phyloP scores from a whole-genome alignment of 30 jellyfish, hydroid and myxozoan genomes.

The Cassiopea andromeda region DNA sequence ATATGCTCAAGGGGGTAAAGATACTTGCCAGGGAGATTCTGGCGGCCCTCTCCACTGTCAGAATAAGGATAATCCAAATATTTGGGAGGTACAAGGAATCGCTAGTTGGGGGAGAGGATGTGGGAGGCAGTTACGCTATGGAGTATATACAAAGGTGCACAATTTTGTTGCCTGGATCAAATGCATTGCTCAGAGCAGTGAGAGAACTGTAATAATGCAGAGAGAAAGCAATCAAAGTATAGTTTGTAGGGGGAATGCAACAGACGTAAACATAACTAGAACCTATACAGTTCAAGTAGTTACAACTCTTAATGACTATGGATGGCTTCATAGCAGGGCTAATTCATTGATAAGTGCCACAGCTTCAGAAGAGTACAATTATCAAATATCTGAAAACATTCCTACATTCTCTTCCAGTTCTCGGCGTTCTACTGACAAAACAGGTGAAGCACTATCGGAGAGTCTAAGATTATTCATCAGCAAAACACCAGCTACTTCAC shows the following conservation, averaged over 20 bases:
- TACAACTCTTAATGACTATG: background rate
- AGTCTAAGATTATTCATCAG: background rate
- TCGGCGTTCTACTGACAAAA: background rate
- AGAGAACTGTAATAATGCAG: background rate
- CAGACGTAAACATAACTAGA: background rate
- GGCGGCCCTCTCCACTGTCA: constrained; percentile 95
- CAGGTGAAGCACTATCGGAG: background rate
- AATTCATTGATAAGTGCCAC: background rate
- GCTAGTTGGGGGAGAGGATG: constrained; percentile 97
- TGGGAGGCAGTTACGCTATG: constrained; percentile 84
- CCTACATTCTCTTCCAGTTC: background rate
- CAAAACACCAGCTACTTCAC: background rate
- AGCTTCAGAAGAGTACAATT: background rate
- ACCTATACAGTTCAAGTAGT: background rate
- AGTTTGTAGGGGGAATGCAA: background rate
- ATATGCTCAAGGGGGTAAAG: constrained; percentile 70
- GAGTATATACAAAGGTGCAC: constrained; percentile 77
- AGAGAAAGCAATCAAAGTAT: background rate
- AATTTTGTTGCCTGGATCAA: constrained; percentile 72
- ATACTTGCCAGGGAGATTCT: constrained; percentile 89
- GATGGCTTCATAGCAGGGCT: background rate
- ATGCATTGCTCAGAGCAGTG: background rate
- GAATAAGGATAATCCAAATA: constrained; percentile 15
- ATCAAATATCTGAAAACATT: background rate
- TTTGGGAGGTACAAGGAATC: constrained; percentile 82